These are phyloP conservation scores for Drosophila sturtevanti DNA, from an alignment of 1,140 invertebrate species.

Conservation along the genomic window DNA sequence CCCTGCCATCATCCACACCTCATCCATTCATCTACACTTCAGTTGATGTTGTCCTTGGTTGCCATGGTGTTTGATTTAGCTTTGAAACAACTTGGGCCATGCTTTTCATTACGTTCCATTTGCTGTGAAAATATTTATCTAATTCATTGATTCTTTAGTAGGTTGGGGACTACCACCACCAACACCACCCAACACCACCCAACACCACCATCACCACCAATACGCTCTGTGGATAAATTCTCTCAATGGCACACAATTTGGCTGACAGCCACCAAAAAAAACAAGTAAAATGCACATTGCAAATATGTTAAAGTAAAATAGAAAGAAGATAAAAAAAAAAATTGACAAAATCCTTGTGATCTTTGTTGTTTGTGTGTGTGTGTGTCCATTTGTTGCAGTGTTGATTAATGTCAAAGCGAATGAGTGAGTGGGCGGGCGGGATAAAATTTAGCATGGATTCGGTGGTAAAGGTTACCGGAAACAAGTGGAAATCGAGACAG, in stretches of 20 bases:
- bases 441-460: no score
- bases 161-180: neutral
- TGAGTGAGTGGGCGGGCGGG: no score
- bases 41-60: neutral
- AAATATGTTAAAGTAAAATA: no score
- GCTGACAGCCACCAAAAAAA: neutral
- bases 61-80: slow-evolving; percentile 46
- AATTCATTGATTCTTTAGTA: slow-evolving; percentile 54
- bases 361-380: slow-evolving; percentile 10
- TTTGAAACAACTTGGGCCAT: slow-evolving; percentile 55
- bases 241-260: neutral
- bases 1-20: no score
- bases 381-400: slow-evolving; percentile 43
- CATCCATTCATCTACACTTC: no score
- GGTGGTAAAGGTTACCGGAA: neutral
- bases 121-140: slow-evolving; percentile 67
- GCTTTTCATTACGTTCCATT: slow-evolving; percentile 70
- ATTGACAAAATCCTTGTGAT: neutral
- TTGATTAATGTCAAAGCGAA: slow-evolving; percentile 2
- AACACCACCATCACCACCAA: neutral
- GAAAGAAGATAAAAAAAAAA: no score
- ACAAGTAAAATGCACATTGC: neutral
- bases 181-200: neutral
- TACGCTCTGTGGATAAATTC: neutral
- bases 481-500: slow-evolving; percentile 29